Evolutionary conservation across 2,888 invertebrate genomes (phyloP).

Genomic region (Drosophila lutescens): DNA sequence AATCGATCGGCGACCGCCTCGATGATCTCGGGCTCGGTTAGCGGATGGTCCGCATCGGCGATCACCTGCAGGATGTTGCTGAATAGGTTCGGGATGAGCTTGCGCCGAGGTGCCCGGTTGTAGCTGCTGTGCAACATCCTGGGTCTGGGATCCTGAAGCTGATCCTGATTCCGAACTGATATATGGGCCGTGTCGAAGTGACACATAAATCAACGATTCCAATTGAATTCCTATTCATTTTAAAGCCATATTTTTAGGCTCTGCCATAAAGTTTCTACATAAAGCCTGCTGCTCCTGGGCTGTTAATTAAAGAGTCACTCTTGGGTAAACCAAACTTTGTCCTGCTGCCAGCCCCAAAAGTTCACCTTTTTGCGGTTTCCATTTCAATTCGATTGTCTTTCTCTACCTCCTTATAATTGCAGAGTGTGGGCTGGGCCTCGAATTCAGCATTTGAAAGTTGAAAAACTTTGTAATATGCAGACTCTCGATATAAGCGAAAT

Average conservation of each 20-base stretch:
- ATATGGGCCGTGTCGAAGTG: background rate
- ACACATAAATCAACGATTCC: background rate
- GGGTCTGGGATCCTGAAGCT: background rate
- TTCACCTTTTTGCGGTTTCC: background rate
- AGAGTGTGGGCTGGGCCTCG: background rate
- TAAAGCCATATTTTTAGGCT: background rate
- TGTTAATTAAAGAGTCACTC: conserved; percentile 4
- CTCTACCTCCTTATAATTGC: background rate
- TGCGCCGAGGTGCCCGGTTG: conserved; percentile 65
- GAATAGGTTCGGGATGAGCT: conserved; percentile 62
- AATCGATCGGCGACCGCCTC: conserved; percentile 55
- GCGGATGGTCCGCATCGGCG: conserved; percentile 56
- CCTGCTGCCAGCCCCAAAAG: background rate
- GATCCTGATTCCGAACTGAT: background rate
- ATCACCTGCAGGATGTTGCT: conserved; percentile 57
- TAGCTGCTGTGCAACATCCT: conserved; percentile 53
- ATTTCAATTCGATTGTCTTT: conserved; percentile 3
- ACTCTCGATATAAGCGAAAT: too few relatives aligned
- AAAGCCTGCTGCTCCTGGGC: background rate
- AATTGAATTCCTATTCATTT: background rate
- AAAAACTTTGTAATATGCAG: background rate
- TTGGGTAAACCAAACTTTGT: conserved; percentile 1
- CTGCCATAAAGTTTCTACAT: background rate
- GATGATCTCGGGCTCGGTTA: conserved; percentile 64
- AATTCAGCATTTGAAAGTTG: background rate